Evolutionary conservation across 2,113 vertebrate genomes (phyloP).

Genomic region (Telmatochromis brachygnathus): DNA sequence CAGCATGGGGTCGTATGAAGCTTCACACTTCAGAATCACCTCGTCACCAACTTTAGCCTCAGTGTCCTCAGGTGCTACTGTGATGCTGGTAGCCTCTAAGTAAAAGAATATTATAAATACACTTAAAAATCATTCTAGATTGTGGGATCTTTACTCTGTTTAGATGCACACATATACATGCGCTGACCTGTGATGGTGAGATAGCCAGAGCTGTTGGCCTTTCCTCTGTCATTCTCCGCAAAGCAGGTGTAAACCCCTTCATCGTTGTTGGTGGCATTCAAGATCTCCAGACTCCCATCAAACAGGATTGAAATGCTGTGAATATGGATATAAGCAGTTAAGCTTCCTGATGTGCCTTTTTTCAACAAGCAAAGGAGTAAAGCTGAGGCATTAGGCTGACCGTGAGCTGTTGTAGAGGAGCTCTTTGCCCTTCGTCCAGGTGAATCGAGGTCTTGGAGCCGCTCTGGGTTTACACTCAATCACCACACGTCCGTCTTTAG

Average conservation of each 20-base stretch:
- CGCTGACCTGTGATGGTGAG: constrained; percentile 86
- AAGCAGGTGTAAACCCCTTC: constrained; percentile 88
- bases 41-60: constrained; percentile 85
- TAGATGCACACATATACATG: neutral
- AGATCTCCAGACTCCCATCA: constrained; percentile 92
- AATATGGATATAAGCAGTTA: neutral
- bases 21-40: constrained; percentile 83
- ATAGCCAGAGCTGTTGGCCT: constrained; percentile 85
- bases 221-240: constrained; percentile 92
- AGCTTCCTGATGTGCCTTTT: neutral
- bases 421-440: constrained; percentile 91
- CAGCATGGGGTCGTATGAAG: constrained; percentile 84
- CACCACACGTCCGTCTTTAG: constrained; percentile 83
- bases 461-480: constrained; percentile 95
- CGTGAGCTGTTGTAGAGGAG: constrained; percentile 84
- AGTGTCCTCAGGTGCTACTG: constrained; percentile 78
- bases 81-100: constrained; percentile 86
- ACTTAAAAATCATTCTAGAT: neutral
- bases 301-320: constrained; percentile 83
- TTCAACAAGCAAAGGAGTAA: neutral
- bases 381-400: constrained; percentile 54
- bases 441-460: constrained; percentile 87
- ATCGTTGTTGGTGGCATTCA: constrained; percentile 83
- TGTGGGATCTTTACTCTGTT: neutral
- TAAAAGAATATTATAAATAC: neutral